Percentiles rank a stretch among this genome's conserved stretches.
phyloP scores from a whole-genome alignment of 2,113 vertebrate genomes.

The Chamaea fasciata region DNA sequence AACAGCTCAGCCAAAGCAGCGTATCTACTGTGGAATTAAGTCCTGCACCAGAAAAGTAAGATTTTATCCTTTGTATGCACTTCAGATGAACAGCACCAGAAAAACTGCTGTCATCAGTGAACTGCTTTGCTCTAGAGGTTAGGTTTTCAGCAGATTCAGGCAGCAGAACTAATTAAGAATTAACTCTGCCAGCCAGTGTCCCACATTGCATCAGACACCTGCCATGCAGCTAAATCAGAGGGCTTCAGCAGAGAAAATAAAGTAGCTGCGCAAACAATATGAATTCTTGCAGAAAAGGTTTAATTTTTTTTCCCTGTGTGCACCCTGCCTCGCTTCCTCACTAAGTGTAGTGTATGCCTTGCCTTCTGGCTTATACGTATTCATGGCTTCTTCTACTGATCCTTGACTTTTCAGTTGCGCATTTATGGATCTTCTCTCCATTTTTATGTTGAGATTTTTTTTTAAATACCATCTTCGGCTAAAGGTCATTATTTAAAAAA shows the following conservation, averaged over 20 bases:
- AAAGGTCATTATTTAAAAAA: background rate
- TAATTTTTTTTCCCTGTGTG: background rate
- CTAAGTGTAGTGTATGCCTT: rapidly evolving
- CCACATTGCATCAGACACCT: background rate
- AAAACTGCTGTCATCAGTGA: conserved; percentile 42
- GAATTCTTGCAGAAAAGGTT: background rate
- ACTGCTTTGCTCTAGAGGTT: conserved; percentile 22
- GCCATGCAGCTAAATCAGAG: background rate
- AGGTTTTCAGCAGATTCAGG: conserved; percentile 31
- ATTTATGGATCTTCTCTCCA: background rate
- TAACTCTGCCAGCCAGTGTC: background rate
- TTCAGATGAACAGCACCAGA: background rate
- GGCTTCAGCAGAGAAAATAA: background rate
- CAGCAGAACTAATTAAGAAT: conserved; percentile 56
- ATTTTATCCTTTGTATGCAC: background rate
- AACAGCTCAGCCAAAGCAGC: background rate
- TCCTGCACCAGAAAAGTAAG: background rate
- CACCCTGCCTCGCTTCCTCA: background rate
- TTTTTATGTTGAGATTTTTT: background rate
- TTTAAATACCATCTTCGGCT: background rate
- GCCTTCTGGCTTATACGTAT: background rate
- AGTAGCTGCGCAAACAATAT: background rate
- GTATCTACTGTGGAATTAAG: background rate
- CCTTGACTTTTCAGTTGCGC: background rate
- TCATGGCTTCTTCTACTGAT: background rate